Evolutionary conservation across 2,888 invertebrate species (phyloP), one percentile per base, ranked within the genome.

Genomic region (Bimastos eiseni): DNA sequence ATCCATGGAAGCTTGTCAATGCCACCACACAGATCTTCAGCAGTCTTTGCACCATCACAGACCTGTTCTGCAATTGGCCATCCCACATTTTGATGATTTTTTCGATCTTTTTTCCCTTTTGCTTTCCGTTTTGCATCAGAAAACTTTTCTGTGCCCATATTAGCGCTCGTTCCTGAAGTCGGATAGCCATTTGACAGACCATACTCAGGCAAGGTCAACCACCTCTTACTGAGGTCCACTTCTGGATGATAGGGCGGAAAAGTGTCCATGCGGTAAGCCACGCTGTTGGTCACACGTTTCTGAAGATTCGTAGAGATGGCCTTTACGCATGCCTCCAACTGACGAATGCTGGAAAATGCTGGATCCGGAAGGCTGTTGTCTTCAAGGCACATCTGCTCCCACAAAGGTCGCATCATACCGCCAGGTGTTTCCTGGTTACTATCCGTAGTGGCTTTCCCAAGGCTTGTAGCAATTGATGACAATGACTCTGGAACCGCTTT

Each of bases 291-390:
- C 37, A 86, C 37, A 30, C 86, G 37, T 21, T 86, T 86, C 86
- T 86, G 86, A 34, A 86, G 86, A 37, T 37, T 86, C 6, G 86
- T 86, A 8, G 86, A 86, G 24, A 86, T 86, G 86, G 86, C 86
- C 86, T 86, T 86, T 24, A 86, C 86, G 19, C 86, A 86, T 8
- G 34, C 86, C 37, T 86, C 86, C 86, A 86, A 34, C 86, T 86
- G 86, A 24, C 86, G 86, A 24, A 86, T 86, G 37, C 86, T 86
- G 37, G 86, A 86, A 86, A 86, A 86, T 17, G 86, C 34, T 24
- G 86, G 86, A 86, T 86, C 86, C 19, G 33, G 24, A 24, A 86
- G 86, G 36, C 36, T 86, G 86, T 37, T 86, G 86, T 86, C 37
- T 24, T 86, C 86, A 11, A 86, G n/a, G 37, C 86, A 86, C 86